phyloP scores from a whole-genome alignment of 2,888 invertebrate genomes.

The Holacanthella duospinosa region DNA sequence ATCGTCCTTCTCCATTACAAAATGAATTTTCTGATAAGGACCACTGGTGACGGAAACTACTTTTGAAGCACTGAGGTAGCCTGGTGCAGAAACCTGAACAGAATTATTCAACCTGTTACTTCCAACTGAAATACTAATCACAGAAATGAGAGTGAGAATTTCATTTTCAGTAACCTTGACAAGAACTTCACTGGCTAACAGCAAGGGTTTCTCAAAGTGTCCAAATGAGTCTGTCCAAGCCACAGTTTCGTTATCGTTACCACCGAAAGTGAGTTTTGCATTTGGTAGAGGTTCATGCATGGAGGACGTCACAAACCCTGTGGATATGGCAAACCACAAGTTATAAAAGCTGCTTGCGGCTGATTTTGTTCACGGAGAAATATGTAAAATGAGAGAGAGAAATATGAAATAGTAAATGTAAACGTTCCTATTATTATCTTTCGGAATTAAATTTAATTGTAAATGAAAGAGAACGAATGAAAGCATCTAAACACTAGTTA shows the following conservation, averaged over 20 bases:
- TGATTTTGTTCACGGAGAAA: too few relatives aligned
- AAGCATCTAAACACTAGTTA: too few relatives aligned
- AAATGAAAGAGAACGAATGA: too few relatives aligned
- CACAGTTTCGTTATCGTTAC: conserved; percentile 22
- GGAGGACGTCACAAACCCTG: conserved; percentile 32
- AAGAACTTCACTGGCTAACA: conserved; percentile 20
- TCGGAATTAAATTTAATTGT: too few relatives aligned
- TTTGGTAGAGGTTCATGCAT: conserved; percentile 29
- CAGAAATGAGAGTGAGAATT: not conserved
- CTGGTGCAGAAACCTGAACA: conserved; percentile 37
- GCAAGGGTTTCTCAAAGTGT: conserved; percentile 33
- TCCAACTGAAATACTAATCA: not conserved
- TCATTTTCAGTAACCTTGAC: too few relatives aligned
- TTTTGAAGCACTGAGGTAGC: conserved; percentile 51
- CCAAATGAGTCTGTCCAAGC: conserved; percentile 30
- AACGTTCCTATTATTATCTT: not conserved
- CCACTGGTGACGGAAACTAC: conserved; percentile 43
- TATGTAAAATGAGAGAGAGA: not conserved
- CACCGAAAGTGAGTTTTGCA: conserved; percentile 26
- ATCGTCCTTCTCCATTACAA: conserved; percentile 57
- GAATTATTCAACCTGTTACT: not conserved
- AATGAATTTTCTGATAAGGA: conserved; percentile 48
- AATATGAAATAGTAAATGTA: not conserved
- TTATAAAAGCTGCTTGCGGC: not conserved
- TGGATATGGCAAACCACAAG: not conserved